phyloP scores from a whole-genome alignment of 2,797 vertebrate genomes.

The Chloroceryle amazona region DNA sequence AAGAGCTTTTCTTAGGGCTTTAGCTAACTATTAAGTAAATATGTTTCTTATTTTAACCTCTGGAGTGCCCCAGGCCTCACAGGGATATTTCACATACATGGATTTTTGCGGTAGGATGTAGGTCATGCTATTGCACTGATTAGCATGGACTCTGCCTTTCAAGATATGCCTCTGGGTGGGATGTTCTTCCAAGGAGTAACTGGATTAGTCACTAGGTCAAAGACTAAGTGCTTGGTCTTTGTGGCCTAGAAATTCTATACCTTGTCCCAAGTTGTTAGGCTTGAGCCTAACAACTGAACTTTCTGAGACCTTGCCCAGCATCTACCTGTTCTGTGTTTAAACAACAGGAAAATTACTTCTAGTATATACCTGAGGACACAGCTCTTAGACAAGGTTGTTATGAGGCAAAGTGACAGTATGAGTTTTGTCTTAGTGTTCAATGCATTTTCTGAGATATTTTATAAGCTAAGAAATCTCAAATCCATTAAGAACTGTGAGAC shows the following conservation, averaged over 20 bases:
- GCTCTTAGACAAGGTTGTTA: background rate
- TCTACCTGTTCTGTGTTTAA: slow-evolving; percentile 7
- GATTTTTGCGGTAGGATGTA: slow-evolving; percentile 64
- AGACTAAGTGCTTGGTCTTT: slow-evolving; percentile 11
- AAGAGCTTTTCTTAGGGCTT: slow-evolving; percentile 58
- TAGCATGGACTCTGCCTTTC: slow-evolving; percentile 53
- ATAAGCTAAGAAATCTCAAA: slow-evolving; percentile 32
- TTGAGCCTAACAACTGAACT: background rate
- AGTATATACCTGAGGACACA: background rate
- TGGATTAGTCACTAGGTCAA: slow-evolving; percentile 59
- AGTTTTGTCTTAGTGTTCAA: background rate
- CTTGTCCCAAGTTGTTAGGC: background rate
- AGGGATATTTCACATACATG: slow-evolving; percentile 26
- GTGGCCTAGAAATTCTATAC: slow-evolving; percentile 26
- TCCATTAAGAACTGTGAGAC: slow-evolving; percentile 34
- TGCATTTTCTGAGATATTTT: background rate
- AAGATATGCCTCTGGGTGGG: slow-evolving; percentile 47
- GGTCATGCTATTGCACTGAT: slow-evolving; percentile 54
- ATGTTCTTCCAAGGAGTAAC: slow-evolving; percentile 59
- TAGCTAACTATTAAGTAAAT: slow-evolving; percentile 63
- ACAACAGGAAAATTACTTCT: background rate
- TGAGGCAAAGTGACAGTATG: background rate
- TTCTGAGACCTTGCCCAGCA: background rate
- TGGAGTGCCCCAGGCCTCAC: slow-evolving; percentile 36
- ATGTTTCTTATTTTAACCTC: slow-evolving; percentile 75